phyloP scores from a whole-genome alignment of 1,140 invertebrate genomes.

The Drosophila subobscura region DNA sequence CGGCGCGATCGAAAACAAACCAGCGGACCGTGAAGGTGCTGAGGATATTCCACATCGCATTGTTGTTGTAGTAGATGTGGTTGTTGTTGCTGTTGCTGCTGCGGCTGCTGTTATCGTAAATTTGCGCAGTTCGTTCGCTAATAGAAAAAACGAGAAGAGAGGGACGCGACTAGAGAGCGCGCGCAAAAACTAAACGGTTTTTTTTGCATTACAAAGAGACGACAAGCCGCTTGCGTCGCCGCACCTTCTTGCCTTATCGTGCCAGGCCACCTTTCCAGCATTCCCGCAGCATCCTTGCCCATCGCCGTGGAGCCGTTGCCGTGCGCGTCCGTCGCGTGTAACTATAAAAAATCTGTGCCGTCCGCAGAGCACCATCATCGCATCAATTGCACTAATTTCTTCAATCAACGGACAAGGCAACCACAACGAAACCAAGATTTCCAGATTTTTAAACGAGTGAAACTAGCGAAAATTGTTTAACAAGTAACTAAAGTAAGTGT shows the following conservation, averaged over 20 bases:
- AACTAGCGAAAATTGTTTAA: conserved; percentile 78
- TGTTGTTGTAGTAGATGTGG: conserved; percentile 35
- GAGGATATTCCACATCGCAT: conserved; percentile 65
- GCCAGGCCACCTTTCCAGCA: conserved; percentile 39
- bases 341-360: conserved; percentile 66
- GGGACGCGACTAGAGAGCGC: conserved; percentile 21
- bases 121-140: conserved; percentile 61
- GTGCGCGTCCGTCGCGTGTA: conserved; percentile 64
- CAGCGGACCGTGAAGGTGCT: conserved; percentile 76
- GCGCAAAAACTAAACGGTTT: conserved; percentile 57
- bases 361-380: conserved; percentile 53
- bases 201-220: conserved; percentile 30
- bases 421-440: conserved; percentile 38
- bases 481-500: conserved; percentile 55
- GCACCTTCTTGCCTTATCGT: conserved; percentile 19
- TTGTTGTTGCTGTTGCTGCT: conserved; percentile 54
- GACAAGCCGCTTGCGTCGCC: too few species aligned
- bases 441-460: conserved; percentile 67
- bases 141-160: conserved; percentile 19
- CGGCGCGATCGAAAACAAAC: conserved; percentile 71
- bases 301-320: conserved; percentile 26
- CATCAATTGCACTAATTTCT: conserved; percentile 79
- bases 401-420: conserved; percentile 77
- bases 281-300: conserved; percentile 48
- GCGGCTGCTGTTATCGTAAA: conserved; percentile 61